These are phyloP conservation scores for Drosophila demipolita DNA, from an alignment of 2,888 invertebrate genomes.

Conservation along the genomic window DNA sequence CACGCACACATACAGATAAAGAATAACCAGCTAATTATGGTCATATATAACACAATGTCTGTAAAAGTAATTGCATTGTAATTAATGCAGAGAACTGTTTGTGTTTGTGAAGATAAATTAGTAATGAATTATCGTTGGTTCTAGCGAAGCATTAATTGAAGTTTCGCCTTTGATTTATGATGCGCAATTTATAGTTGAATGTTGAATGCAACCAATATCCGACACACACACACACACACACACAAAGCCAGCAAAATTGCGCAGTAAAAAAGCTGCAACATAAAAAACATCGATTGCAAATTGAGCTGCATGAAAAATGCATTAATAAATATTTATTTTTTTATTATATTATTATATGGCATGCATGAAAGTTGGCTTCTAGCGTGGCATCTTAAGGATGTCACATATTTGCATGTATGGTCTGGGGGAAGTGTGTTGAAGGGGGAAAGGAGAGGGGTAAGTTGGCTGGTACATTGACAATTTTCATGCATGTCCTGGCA, in stretches of 20 bases:
- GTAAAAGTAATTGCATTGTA: constrained; percentile 70
- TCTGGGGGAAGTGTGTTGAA: background rate
- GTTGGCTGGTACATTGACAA: constrained; percentile 26
- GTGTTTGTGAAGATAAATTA: constrained; percentile 68
- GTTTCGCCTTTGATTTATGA: constrained; percentile 71
- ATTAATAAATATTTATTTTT: constrained; percentile 73
- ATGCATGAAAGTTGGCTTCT: constrained; percentile 60
- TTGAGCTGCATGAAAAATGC: constrained; percentile 54
- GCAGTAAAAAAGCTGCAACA: constrained; percentile 1
- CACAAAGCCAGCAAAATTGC: constrained; percentile 17
- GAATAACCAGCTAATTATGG: constrained; percentile 49
- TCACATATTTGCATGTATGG: constrained; percentile 51
- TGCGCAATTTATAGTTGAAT: constrained; percentile 58
- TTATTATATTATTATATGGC: constrained; percentile 32
- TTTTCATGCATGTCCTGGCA: constrained; percentile 47
- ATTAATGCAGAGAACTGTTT: constrained; percentile 63
- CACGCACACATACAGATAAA: constrained; percentile 6
- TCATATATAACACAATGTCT: constrained; percentile 36
- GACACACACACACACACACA: constrained; percentile 37
- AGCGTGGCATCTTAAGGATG: constrained; percentile 40
- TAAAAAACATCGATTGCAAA: constrained; percentile 30
- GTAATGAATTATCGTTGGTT: constrained; percentile 75
- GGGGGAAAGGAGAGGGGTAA: constrained; percentile 1
- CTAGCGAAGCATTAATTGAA: constrained; percentile 77
- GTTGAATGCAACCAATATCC: constrained; percentile 59